phyloP scores from a whole-genome alignment of 2,113 vertebrate genomes.

The Sinocyclocheilus maitianheensis region DNA sequence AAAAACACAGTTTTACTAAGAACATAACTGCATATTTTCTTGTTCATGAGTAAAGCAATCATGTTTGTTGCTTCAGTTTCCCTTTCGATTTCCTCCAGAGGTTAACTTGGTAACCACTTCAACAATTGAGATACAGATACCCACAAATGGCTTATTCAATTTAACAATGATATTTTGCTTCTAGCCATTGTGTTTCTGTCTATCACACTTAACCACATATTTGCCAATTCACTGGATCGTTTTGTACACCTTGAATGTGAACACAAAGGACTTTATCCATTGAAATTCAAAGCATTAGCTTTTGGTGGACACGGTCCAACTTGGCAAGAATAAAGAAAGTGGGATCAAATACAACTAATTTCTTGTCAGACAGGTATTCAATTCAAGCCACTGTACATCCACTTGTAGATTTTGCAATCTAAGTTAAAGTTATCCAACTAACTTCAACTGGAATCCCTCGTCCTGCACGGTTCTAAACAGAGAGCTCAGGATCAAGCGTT shows the following conservation, averaged over 20 bases:
- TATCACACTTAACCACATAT: neutral
- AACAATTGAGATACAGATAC: neutral
- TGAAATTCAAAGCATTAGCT: neutral
- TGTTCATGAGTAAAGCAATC: neutral
- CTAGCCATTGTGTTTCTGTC: neutral
- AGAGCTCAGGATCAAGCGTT: neutral
- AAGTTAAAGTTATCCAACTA: constrained; percentile 6
- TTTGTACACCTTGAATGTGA: neutral
- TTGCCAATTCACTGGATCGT: neutral
- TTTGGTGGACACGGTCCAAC: neutral
- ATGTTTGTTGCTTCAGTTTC: neutral
- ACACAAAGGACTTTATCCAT: neutral
- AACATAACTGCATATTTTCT: neutral
- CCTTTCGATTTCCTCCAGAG: neutral
- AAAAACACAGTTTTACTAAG: neutral
- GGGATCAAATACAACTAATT: neutral
- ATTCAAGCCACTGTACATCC: neutral
- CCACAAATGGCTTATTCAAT: neutral
- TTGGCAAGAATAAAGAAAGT: constrained; percentile 8
- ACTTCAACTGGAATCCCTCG: neutral
- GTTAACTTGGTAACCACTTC: neutral
- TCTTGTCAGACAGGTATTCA: neutral
- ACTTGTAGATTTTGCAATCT: neutral
- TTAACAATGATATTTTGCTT: neutral
- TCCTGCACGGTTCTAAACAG: neutral